phyloP scores from a whole-genome alignment of 2,113 vertebrate species.

The Cyphomyrus discorhynchus region DNA sequence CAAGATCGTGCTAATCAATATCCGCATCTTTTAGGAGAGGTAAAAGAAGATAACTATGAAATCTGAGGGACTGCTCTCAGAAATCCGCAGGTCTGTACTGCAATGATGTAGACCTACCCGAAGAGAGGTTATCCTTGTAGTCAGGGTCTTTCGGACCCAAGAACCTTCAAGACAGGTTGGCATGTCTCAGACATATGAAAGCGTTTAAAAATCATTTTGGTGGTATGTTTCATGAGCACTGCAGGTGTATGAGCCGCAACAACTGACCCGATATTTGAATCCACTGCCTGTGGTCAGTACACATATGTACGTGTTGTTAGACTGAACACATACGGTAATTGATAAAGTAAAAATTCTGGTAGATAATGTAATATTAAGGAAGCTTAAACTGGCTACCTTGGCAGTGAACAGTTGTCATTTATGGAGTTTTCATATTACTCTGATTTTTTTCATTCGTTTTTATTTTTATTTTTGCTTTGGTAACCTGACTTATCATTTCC shows the following conservation, averaged over 20 bases:
- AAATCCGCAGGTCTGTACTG: neutral
- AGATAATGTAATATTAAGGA: neutral
- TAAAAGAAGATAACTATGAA: neutral
- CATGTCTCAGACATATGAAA: neutral
- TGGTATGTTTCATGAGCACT: neutral
- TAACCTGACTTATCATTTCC: neutral
- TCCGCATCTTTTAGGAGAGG: neutral
- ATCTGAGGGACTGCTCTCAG: neutral
- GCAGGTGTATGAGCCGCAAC: neutral
- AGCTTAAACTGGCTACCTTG: neutral
- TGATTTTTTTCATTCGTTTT: neutral
- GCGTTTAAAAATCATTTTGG: neutral
- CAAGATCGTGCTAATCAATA: neutral
- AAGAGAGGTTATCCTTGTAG: neutral
- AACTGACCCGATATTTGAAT: neutral
- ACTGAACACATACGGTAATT: neutral
- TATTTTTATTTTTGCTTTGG: neutral
- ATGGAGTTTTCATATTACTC: neutral
- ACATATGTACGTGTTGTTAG: neutral
- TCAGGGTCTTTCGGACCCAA: neutral
- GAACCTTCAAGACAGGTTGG: neutral
- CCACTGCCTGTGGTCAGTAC: neutral
- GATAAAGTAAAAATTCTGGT: neutral
- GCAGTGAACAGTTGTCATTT: neutral
- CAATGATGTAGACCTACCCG: neutral